These are phyloP conservation scores for Euura saliciscinereae DNA, from an alignment of 1,140 invertebrate species.

Conservation along the genomic window DNA sequence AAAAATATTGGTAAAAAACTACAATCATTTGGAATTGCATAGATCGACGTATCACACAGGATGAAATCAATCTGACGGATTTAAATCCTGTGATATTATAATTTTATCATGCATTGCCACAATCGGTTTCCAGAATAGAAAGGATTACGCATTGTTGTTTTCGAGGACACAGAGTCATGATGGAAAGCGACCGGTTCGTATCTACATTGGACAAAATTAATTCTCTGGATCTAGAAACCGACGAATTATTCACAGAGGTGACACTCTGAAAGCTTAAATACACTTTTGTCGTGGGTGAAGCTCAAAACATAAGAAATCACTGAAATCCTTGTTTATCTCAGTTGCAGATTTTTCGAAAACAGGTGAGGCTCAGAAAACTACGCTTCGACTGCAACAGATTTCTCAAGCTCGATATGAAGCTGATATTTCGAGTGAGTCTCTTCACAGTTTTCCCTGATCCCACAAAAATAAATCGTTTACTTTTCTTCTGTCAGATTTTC, in stretches of 20 bases:
- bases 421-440: neutral
- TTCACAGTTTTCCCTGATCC: neutral
- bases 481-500: too few relatives aligned
- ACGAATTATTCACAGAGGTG: slow-evolving; percentile 2
- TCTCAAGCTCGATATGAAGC: neutral
- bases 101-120: too few relatives aligned
- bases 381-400: neutral
- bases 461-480: too few relatives aligned
- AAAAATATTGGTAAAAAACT: too few relatives aligned
- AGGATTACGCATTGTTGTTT: neutral
- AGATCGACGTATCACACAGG: too few relatives aligned
- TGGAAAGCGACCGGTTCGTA: neutral
- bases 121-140: neutral
- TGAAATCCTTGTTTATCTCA: neutral
- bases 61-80: too few relatives aligned
- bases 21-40: too few relatives aligned
- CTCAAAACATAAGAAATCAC: too few relatives aligned
- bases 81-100: too few relatives aligned
- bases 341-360: neutral
- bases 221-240: neutral
- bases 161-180: neutral
- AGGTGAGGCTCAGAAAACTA: neutral
- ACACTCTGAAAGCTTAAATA: neutral
- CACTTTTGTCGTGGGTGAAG: too few relatives aligned
- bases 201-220: neutral